Percentiles rank a stretch among this genome's conserved stretches.
Evolutionary conservation across 2,888 invertebrate species (phyloP).

Genomic region (Eucera pruinosa): DNA sequence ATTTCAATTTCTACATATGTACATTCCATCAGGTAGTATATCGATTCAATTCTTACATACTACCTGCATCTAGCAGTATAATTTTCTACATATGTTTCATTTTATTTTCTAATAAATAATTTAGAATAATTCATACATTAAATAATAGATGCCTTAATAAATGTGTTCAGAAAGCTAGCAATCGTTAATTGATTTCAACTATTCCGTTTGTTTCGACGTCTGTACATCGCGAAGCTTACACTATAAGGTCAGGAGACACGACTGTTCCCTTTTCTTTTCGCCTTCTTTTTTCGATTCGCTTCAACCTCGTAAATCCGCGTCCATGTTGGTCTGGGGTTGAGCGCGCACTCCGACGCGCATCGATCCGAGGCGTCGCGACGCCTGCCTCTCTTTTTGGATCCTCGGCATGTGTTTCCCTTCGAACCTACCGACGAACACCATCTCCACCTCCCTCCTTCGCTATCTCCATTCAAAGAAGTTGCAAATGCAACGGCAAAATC

Average conservation of each 20-base stretch:
- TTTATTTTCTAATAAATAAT: not conserved
- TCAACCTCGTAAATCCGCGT: constrained; percentile 74
- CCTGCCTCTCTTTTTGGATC: constrained; percentile 76
- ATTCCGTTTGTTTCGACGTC: constrained; percentile 9
- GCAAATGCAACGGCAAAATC: constrained; percentile 6
- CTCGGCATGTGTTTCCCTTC: constrained; percentile 73
- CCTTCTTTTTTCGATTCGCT: constrained; percentile 67
- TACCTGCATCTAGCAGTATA: too few species aligned
- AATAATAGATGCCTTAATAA: too few species aligned
- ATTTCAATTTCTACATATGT: not conserved
- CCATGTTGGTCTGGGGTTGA: constrained; percentile 77
- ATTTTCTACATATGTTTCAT: not conserved
- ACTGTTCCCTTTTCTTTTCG: constrained; percentile 51
- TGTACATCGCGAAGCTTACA: not conserved
- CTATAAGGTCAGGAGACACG: constrained; percentile 50
- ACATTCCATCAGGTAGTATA: not conserved
- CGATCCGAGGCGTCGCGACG: constrained; percentile 79
- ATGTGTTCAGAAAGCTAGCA: not conserved
- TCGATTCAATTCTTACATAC: not conserved
- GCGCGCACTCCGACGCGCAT: constrained; percentile 79
- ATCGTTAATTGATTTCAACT: not conserved
- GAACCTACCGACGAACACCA: constrained; percentile 58
- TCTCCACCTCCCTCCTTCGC: constrained; percentile 32
- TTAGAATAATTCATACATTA: not conserved
- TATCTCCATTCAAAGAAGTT: constrained; percentile 34